Conservation (phyloP, 2,888 invertebrate species). For the Drosophila vallismaia region DNA sequence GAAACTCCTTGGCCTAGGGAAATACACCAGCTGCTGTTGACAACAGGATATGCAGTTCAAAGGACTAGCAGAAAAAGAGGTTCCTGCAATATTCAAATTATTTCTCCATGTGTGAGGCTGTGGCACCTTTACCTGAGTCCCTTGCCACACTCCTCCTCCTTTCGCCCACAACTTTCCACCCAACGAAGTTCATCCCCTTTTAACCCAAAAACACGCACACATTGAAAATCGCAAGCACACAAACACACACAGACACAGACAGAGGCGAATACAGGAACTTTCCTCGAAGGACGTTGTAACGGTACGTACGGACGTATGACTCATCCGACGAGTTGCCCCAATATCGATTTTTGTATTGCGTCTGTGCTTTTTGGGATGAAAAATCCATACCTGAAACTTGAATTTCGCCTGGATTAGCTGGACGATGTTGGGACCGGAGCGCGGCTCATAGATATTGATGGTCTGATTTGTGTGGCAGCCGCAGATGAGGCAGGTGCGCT, state of each 20-base stretch:
- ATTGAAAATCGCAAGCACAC: slow-evolving; percentile 21
- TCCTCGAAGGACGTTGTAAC: slow-evolving; percentile 56
- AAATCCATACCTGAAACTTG: slow-evolving; percentile 82
- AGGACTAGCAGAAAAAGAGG: neutral
- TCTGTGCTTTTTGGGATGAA: slow-evolving; percentile 11
- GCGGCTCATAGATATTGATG: slow-evolving; percentile 83
- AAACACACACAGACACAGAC: slow-evolving; percentile 2
- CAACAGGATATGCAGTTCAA: slow-evolving; percentile 53
- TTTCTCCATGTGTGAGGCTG: slow-evolving; percentile 7
- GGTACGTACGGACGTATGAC: slow-evolving; percentile 55
- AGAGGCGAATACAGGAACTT: slow-evolving; percentile 15
- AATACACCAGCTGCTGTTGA: slow-evolving; percentile 61
- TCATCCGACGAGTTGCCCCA: slow-evolving; percentile 59
- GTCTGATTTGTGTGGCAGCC: slow-evolving; percentile 83
- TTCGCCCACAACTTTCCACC: slow-evolving; percentile 11
- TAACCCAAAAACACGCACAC: slow-evolving; percentile 36
- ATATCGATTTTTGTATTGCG: slow-evolving; percentile 68
- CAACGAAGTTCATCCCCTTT: slow-evolving; percentile 66
- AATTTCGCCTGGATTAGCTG: slow-evolving; percentile 84
- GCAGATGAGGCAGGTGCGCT: slow-evolving; percentile 84
- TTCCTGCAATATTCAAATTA: neutral
- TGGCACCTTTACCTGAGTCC: slow-evolving; percentile 3
- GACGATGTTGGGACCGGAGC: slow-evolving; percentile 83
- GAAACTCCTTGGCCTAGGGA: slow-evolving; percentile 31
- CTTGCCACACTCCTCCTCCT: neutral